Conservation (phyloP, 2,888 invertebrate species). For the Caenorhabditis becei region DNA sequence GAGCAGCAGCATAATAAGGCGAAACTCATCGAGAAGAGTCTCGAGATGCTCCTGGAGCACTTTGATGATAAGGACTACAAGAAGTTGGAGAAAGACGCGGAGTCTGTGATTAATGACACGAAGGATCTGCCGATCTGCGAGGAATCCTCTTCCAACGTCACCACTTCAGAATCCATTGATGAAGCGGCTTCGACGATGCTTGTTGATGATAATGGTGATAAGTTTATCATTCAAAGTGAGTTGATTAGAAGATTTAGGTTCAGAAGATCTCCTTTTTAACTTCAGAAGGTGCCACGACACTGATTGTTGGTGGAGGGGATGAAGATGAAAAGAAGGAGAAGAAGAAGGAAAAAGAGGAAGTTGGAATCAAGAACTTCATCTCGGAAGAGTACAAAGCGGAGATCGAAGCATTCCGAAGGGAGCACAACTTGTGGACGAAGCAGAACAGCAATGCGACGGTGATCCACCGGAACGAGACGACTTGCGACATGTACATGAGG, state of each 20-base stretch:
- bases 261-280: neutral
- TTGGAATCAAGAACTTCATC: conserved; percentile 55
- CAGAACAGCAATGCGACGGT: conserved; percentile 30
- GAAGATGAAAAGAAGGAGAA: conserved; percentile 39
- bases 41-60: conserved; percentile 60
- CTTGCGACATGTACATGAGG: conserved; percentile 73
- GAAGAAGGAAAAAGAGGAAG: conserved; percentile 22
- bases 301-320: conserved; percentile 61
- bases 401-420: conserved; percentile 66
- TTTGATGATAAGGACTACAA: conserved; percentile 53
- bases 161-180: conserved; percentile 50
- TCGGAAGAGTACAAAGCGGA: conserved; percentile 68
- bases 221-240: conserved; percentile 62
- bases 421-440: conserved; percentile 56
- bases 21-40: conserved; percentile 53
- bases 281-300: conserved; percentile 67
- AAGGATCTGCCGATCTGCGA: conserved; percentile 41
- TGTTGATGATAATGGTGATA: conserved; percentile 67
- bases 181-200: conserved; percentile 44
- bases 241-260: neutral
- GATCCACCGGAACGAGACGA: conserved; percentile 66
- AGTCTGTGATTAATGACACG: conserved; percentile 41
- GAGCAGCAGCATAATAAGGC: conserved; percentile 40
- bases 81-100: conserved; percentile 42
- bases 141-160: neutral